Evolutionary conservation across 2,113 vertebrate genomes (phyloP), one percentile per base, ranked within the genome.

Genomic region (Erythrocercus mccallii): DNA sequence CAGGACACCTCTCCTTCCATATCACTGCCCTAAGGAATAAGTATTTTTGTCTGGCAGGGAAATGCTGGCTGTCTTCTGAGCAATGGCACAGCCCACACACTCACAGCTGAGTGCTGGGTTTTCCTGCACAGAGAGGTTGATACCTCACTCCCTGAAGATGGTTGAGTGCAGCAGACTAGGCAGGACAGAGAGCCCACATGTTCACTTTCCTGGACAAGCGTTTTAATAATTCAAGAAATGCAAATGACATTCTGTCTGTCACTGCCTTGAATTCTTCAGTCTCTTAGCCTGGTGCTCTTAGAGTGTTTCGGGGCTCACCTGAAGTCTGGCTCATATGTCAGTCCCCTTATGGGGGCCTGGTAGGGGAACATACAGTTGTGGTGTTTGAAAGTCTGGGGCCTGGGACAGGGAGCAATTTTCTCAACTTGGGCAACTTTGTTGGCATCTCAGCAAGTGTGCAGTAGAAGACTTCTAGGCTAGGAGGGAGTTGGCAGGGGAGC

Each of bases 171-270:
- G 28, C 2, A 5, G 15, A 23, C 45, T 72, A 1, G 62, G 31
- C 54, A 57, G 76, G 31, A 45, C 54, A 48, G 30, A 2, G 7
- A 42, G 3, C 28, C 38, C 6, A 2, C 0, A 0, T 54, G 65
- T 83, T 60, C 15, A 28, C 15, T 80, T 48, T 45, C 17, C 37
- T 15, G 28, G 60, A 18, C n/a, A 65, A 53, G 20, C 23, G 15
- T 69, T 82, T 53, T 57, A 80, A 35, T 83, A 0, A 7, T 83
- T 69, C 70, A 44, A 45, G 57, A 35, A 56, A 54, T 53, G 20
- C 7, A 23, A 40, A 21, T 13, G 12, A 15, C 2, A 0, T 70
- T 48, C 25, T 62, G 19, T 21, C 15, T 40, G 35, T 38, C 62
- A 35, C 15, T 84, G 44, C 65, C 27, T 85, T 54, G 38, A 64